Percentiles rank a stretch among this genome's conserved stretches.
Evolutionary conservation across 2,797 vertebrate genomes (phyloP).

Genomic region (Neosilurus mollespiculum): DNA sequence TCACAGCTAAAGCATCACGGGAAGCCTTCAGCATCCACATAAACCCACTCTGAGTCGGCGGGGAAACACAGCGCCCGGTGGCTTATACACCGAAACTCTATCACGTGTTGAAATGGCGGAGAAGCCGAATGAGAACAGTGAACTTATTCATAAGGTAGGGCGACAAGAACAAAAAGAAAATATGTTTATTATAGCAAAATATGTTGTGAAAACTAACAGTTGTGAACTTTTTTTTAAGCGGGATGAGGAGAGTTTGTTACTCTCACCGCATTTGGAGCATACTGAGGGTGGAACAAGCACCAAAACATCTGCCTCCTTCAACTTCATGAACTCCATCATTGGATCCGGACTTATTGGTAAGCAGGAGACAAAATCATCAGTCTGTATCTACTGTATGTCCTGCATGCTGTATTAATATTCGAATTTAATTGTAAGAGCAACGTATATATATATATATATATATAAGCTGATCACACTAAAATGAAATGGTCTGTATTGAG

Average conservation of each 20-base stretch:
- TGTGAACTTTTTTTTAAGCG: slow-evolving; percentile 50
- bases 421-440: not conserved
- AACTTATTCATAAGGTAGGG: slow-evolving; percentile 17
- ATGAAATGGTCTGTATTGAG: not conserved
- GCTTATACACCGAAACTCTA: slow-evolving; percentile 7
- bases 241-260: slow-evolving; percentile 75
- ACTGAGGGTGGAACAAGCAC: slow-evolving; percentile 64
- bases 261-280: slow-evolving; percentile 59
- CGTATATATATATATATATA: too few relatives aligned
- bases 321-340: slow-evolving; percentile 93
- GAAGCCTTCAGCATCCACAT: not conserved
- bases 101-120: slow-evolving; percentile 23
- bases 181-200: not conserved
- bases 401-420: not conserved
- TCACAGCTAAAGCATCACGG: not conserved
- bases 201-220: not conserved
- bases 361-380: not conserved
- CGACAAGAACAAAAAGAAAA: not conserved
- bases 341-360: slow-evolving; percentile 93
- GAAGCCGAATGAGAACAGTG: not conserved
- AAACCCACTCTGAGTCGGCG: too few relatives aligned
- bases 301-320: slow-evolving; percentile 82
- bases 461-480: not conserved
- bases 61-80: not conserved
- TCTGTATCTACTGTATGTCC: not conserved